These are phyloP conservation scores for Brienomyrus brachyistius DNA, from an alignment of 2,113 vertebrate genomes.

Conservation along the genomic window DNA sequence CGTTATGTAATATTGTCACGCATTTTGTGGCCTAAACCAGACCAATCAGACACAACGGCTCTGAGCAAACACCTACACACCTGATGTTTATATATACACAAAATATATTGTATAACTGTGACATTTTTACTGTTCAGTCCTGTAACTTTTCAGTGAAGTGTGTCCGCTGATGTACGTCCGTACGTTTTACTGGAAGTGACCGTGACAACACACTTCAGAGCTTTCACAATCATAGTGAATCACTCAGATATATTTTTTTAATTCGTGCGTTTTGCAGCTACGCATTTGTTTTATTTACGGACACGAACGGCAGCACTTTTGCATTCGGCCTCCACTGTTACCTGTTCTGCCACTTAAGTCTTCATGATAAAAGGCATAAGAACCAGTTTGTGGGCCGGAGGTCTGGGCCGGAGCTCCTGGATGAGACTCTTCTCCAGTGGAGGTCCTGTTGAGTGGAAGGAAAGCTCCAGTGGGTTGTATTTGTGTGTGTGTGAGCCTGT, in stretches of 20 bases:
- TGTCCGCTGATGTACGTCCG: not conserved
- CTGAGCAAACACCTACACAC: not conserved
- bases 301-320: not conserved
- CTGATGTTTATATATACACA: not conserved
- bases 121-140: not conserved
- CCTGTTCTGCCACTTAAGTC: not conserved
- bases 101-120: not conserved
- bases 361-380: not conserved
- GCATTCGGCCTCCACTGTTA: not conserved
- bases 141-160: not conserved
- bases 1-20: not conserved
- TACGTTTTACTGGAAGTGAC: not conserved
- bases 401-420: not conserved
- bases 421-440: not conserved
- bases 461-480: not conserved
- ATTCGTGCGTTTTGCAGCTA: not conserved
- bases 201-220: not conserved
- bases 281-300: not conserved
- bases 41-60: not conserved
- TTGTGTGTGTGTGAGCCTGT: constrained; percentile 19
- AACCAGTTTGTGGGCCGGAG: not conserved
- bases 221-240: not conserved
- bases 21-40: not conserved
- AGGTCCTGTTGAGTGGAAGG: not conserved
- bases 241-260: not conserved